Conservation (phyloP, 2,888 invertebrate genomes). For the Mesorhabditis belari region DNA sequence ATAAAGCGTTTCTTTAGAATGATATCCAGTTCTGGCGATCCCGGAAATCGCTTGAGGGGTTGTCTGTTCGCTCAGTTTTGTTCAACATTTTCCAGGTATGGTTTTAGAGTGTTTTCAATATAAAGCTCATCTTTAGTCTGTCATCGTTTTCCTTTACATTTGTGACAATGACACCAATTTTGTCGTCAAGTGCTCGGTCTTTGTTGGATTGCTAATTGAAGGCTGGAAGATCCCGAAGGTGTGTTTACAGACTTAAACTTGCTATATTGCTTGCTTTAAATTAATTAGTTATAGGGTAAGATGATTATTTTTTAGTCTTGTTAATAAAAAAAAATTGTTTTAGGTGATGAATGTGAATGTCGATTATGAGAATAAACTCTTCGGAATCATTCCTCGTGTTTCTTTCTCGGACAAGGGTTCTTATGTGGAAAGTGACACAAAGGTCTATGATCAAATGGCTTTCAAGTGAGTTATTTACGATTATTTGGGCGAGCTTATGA, state of each 20-base stretch:
- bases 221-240: conserved; percentile 97
- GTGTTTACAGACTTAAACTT: conserved; percentile 51
- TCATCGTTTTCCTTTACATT: conserved; percentile 90
- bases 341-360: conserved; percentile 25
- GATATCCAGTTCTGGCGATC: conserved; percentile 99
- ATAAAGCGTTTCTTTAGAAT: conserved; percentile 61
- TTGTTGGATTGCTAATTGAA: conserved; percentile 88
- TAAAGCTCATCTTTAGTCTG: conserved; percentile 64
- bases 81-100: conserved; percentile 77
- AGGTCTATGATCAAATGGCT: conserved; percentile 83
- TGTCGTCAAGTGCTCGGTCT: conserved; percentile 82
- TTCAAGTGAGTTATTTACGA: conserved; percentile 65
- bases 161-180: conserved; percentile 97
- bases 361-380: conserved; percentile 59
- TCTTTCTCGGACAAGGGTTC: conserved; percentile 87
- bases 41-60: conserved; percentile 78
- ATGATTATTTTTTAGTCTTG: background rate
- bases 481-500: background rate
- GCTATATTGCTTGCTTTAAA: background rate
- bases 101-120: background rate
- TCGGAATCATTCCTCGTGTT: conserved; percentile 75
- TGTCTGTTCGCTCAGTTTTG: conserved; percentile 94
- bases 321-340: background rate
- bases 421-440: conserved; percentile 87
- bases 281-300: background rate